phyloP scores from a whole-genome alignment of 2,113 vertebrate genomes.

The Cyphotilapia sp. region DNA sequence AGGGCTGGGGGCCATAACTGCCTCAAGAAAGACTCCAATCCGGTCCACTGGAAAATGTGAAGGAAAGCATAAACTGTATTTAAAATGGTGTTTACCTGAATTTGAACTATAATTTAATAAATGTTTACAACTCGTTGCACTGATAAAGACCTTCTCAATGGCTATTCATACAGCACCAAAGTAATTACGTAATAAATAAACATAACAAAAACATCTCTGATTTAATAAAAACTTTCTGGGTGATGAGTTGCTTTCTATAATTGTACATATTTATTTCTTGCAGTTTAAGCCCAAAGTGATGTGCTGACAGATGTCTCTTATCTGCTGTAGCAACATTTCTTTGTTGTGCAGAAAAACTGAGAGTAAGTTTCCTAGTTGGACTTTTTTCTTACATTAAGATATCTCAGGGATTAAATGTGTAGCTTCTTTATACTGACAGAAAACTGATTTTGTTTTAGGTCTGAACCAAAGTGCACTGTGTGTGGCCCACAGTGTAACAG shows the following conservation, averaged over 20 bases:
- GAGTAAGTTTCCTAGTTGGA: fast-evolving
- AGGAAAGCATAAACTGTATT: not conserved
- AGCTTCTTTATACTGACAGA: fast-evolving
- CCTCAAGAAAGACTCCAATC: not conserved
- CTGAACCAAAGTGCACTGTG: not conserved
- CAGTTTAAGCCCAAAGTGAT: not conserved
- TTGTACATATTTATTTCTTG: fast-evolving
- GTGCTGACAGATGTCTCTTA: not conserved
- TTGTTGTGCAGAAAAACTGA: not conserved
- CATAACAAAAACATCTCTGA: fast-evolving
- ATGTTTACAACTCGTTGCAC: not conserved
- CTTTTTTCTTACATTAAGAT: not conserved
- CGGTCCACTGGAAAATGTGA: not conserved
- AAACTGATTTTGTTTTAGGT: not conserved
- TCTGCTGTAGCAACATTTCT: not conserved
- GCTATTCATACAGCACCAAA: fast-evolving
- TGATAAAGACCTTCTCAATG: not conserved
- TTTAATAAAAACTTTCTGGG: not conserved
- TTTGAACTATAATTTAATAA: not conserved
- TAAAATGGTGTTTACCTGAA: not conserved
- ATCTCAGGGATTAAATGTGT: not conserved
- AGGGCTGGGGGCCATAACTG: fast-evolving
- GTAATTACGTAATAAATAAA: fast-evolving
- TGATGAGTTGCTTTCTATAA: not conserved
- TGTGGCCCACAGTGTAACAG: not conserved